Percentiles rank a stretch among this genome's conserved stretches.
Evolutionary conservation across 2,797 vertebrate species (phyloP).

Genomic region (Acestrorhynchus altus): DNA sequence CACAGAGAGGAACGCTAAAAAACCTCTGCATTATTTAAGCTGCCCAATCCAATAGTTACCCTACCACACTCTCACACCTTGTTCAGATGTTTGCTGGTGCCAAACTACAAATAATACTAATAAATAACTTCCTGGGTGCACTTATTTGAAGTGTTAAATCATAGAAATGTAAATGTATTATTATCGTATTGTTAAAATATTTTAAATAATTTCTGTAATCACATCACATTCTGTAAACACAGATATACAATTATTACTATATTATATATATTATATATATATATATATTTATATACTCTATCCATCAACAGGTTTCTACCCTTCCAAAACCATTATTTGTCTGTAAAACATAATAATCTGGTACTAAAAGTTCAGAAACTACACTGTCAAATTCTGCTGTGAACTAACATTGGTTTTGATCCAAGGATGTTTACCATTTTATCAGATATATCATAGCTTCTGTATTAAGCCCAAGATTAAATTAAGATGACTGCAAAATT

Average conservation of each 20-base stretch:
- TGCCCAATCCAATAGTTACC: conserved; percentile 59
- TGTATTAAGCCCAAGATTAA: neutral
- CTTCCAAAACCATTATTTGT: too few relatives aligned
- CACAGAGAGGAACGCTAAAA: conserved; percentile 76
- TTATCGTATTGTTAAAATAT: neutral
- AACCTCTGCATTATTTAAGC: conserved; percentile 82
- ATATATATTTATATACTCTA: too few relatives aligned
- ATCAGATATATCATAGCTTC: neutral
- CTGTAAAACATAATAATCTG: too few relatives aligned
- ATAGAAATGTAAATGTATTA: neutral
- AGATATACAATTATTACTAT: too few relatives aligned
- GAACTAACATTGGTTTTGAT: neutral
- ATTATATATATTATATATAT: too few relatives aligned
- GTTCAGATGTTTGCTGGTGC: neutral
- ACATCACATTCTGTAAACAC: too few relatives aligned
- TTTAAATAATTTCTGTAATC: neutral
- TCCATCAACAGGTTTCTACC: too few relatives aligned
- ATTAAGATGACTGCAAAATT: neutral
- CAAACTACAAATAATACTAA: too few relatives aligned
- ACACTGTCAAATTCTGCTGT: too few relatives aligned
- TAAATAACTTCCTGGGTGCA: conserved; percentile 60
- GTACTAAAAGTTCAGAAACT: too few relatives aligned
- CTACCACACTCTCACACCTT: conserved; percentile 57
- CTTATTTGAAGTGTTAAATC: conserved; percentile 68
- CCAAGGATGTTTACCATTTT: neutral